Evolutionary conservation across 1,140 invertebrate species (phyloP).

Genomic region (Chymomyza costata): DNA sequence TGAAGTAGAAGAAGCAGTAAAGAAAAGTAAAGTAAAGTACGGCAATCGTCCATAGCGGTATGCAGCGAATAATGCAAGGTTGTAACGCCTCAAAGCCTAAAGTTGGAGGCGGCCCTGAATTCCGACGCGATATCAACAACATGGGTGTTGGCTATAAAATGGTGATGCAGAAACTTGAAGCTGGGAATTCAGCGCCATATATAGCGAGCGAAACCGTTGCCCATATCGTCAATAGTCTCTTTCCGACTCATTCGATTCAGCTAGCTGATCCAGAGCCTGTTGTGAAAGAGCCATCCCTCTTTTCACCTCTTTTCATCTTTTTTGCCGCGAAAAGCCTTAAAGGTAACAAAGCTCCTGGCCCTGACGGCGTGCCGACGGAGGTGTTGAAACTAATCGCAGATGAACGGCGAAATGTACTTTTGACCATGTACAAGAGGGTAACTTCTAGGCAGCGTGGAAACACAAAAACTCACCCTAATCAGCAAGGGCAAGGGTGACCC

Average conservation of each 20-base stretch:
- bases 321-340: conserved; percentile 14
- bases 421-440: too few relatives aligned
- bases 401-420: too few relatives aligned
- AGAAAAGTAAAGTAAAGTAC: not conserved
- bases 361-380: too few relatives aligned
- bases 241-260: not conserved
- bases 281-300: not conserved
- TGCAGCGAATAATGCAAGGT: too few relatives aligned
- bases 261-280: too few relatives aligned
- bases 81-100: conserved; percentile 1
- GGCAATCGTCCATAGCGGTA: too few relatives aligned
- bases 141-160: conserved; percentile 39
- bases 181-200: not conserved
- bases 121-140: conserved; percentile 23
- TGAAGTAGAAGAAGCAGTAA: not conserved
- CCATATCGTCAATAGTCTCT: conserved; percentile 2
- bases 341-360: conserved; percentile 33
- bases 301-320: conserved; percentile 30
- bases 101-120: not conserved
- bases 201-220: not conserved
- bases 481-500: too few relatives aligned
- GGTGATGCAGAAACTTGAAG: too few relatives aligned
- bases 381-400: too few relatives aligned
- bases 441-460: too few relatives aligned
- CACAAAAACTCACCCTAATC: too few relatives aligned